Evolutionary conservation across 92 coral and sea anemone genomes (phyloP).

Genomic region (Virgularia gustaviana): DNA sequence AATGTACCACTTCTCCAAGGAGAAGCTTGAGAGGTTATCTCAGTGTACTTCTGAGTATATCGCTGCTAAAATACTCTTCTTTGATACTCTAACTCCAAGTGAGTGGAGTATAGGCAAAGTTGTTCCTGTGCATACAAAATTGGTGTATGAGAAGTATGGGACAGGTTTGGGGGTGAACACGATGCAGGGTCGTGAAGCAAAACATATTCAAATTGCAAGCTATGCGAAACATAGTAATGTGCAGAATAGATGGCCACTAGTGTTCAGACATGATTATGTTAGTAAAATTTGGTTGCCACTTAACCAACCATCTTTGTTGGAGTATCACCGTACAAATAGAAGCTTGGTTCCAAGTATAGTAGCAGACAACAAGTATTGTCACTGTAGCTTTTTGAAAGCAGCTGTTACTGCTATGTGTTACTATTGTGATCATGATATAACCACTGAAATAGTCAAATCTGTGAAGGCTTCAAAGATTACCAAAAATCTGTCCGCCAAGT

Average conservation of each 20-base stretch:
- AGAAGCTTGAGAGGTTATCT: no score
- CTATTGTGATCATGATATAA: not conserved
- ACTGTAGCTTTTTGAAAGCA: not conserved
- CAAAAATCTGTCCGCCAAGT: not conserved
- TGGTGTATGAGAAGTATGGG: no score
- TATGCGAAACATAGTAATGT: constrained; percentile 29
- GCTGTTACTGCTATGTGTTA: not conserved
- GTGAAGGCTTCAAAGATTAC: not conserved
- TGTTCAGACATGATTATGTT: constrained; percentile 51
- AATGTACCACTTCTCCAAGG: constrained; percentile 49
- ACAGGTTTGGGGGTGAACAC: no score
- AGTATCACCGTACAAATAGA: constrained; percentile 14
- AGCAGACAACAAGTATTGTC: not conserved
- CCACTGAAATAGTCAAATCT: not conserved
- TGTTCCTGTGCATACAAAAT: no score
- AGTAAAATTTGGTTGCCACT: constrained; percentile 57
- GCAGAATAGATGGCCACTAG: constrained; percentile 19
- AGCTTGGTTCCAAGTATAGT: not conserved
- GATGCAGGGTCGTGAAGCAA: no score
- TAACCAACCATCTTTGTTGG: constrained; percentile 47
- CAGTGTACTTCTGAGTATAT: no score
- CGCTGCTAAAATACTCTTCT: no score
- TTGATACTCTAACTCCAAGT: no score
- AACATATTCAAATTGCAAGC: no score
- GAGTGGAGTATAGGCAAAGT: no score